A percentile compares a stretch with the other conserved stretches of the same genome.
Conservation (phyloP, 1,140 invertebrate genomes). For the Lethrus apterus region DNA sequence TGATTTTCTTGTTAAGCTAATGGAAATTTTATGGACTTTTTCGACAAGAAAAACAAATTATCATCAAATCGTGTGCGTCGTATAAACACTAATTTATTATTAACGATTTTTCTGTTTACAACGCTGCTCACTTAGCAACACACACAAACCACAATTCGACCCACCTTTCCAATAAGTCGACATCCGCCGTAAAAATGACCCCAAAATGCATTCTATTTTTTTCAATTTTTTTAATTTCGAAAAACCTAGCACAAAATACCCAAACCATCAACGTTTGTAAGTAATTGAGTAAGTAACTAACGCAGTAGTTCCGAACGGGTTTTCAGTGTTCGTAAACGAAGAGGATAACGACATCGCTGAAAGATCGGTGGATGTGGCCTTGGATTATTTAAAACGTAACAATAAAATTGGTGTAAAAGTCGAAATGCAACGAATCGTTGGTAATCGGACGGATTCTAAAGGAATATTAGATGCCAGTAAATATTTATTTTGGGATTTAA, state of each 20-base stretch:
- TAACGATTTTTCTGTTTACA: constrained; percentile 5
- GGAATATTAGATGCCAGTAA: constrained; percentile 57
- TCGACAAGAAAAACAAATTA: no score
- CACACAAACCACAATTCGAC: neutral
- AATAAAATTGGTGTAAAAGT: constrained; percentile 56
- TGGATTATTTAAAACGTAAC: constrained; percentile 60
- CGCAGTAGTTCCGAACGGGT: neutral
- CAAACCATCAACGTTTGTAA: constrained; percentile 54
- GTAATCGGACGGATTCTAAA: constrained; percentile 60
- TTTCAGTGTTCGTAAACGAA: constrained; percentile 63
- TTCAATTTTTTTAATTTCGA: constrained; percentile 1
- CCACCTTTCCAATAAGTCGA: no score
- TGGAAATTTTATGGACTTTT: no score
- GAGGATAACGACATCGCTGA: constrained; percentile 59
- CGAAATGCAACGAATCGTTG: constrained; percentile 52
- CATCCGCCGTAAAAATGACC: no score
- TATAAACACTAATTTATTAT: no score
- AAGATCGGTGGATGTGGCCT: constrained; percentile 57
- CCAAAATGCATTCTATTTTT: no score
- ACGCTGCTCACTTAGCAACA: constrained; percentile 9
- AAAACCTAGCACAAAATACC: constrained; percentile 42
- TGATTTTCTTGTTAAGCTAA: no score
- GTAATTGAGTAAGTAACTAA: constrained; percentile 27
- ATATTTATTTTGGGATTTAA: constrained; percentile 11
- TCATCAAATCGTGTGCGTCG: no score